These are phyloP conservation scores for Platysteira castanea DNA, from an alignment of 2,113 vertebrate genomes.

Conservation along the genomic window DNA sequence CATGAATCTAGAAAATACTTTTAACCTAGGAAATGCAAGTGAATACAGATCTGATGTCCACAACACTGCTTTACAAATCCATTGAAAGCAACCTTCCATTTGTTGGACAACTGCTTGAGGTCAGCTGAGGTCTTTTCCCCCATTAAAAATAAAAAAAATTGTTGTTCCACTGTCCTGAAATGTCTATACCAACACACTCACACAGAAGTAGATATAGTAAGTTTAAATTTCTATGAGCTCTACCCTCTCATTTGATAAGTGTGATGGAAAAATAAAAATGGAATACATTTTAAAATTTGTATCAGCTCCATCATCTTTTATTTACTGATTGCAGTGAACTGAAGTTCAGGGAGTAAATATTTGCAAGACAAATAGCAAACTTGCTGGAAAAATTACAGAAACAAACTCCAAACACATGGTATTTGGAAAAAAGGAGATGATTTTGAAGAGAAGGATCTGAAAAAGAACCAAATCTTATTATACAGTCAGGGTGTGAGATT, in stretches of 20 bases:
- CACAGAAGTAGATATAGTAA: neutral
- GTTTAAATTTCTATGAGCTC: neutral
- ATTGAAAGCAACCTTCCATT: neutral
- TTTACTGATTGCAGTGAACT: neutral
- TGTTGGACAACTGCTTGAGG: neutral
- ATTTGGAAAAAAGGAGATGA: neutral
- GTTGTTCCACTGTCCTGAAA: neutral
- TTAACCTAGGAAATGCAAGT: neutral
- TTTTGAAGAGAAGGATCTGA: neutral
- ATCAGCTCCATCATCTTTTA: neutral
- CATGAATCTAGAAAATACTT: neutral
- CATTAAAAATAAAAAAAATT: neutral
- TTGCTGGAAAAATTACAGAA: neutral
- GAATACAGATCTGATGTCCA: neutral
- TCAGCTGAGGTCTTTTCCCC: neutral
- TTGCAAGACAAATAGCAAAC: neutral
- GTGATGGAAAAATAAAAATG: neutral
- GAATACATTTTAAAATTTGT: neutral
- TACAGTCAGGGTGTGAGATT: neutral
- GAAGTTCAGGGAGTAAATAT: neutral
- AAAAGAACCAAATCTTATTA: neutral
- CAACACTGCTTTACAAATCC: neutral
- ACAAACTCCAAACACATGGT: neutral
- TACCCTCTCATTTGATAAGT: neutral
- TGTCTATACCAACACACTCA: neutral